Evolutionary conservation across 2,113 vertebrate genomes (phyloP).

Genomic region (Brienomyrus longianalis): DNA sequence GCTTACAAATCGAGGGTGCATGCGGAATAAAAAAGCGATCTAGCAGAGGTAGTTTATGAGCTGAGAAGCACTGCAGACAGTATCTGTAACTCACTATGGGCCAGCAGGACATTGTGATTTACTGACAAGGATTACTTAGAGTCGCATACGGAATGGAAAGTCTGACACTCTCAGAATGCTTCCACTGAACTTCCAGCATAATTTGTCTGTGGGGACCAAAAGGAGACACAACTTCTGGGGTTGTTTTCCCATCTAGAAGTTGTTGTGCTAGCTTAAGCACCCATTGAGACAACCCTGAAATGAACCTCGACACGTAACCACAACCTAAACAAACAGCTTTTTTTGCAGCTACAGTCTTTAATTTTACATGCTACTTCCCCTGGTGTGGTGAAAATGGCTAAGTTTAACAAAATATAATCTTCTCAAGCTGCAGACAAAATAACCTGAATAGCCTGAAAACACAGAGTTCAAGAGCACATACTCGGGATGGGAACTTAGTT

Average conservation of each 20-base stretch:
- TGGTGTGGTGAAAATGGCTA: not conserved
- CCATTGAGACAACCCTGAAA: not conserved
- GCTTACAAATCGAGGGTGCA: not conserved
- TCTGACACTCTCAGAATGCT: not conserved
- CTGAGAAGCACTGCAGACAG: not conserved
- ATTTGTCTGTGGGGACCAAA: not conserved
- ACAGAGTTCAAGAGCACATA: no score
- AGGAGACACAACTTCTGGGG: not conserved
- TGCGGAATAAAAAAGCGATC: not conserved
- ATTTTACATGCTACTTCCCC: not conserved
- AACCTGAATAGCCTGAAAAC: not conserved
- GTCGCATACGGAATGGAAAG: constrained; percentile 4
- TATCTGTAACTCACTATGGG: constrained; percentile 5
- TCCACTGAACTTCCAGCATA: not conserved
- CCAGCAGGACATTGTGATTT: constrained; percentile 6
- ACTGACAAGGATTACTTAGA: not conserved
- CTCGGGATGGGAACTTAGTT: not conserved
- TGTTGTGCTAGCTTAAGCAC: not conserved
- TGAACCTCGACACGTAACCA: not conserved
- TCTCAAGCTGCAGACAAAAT: not conserved
- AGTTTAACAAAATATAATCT: not conserved
- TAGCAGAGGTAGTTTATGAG: not conserved
- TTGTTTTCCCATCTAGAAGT: not conserved
- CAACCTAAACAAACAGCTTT: constrained; percentile 1
- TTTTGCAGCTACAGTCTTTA: not conserved